phyloP scores from a whole-genome alignment of 1,140 invertebrate species.

The Palaemon carinicauda region DNA sequence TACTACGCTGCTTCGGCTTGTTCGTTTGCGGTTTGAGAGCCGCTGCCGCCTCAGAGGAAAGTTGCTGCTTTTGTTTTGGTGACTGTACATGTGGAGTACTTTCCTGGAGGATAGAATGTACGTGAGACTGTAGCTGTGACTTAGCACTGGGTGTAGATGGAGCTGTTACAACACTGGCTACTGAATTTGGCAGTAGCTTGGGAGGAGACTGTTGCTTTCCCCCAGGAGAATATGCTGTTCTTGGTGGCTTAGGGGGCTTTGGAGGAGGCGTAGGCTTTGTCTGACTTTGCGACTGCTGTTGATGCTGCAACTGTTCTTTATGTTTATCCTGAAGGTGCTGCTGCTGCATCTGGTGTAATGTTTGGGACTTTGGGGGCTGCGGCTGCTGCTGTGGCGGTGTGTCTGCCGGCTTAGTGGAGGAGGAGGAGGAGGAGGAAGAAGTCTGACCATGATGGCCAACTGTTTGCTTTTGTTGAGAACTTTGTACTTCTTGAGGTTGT shows the following conservation, averaged over 20 bases:
- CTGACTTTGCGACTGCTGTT: not conserved
- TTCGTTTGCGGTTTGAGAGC: slow-evolving; percentile 32
- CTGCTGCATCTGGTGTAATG: not conserved
- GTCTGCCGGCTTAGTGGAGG: not conserved
- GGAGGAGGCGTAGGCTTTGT: slow-evolving; percentile 36
- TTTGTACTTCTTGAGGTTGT: slow-evolving; percentile 36
- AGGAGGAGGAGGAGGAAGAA: not conserved
- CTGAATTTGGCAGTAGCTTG: not conserved
- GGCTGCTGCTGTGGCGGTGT: not conserved
- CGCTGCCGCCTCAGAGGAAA: not conserved
- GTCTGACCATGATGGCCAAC: not conserved
- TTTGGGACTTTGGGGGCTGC: not conserved
- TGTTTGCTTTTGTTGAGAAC: not conserved
- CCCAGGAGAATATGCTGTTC: not conserved
- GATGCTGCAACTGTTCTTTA: not conserved
- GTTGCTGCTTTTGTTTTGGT: slow-evolving; percentile 9
- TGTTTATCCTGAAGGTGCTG: too few species aligned
- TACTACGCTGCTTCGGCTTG: slow-evolving; percentile 45
- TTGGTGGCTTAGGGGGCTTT: slow-evolving; percentile 33
- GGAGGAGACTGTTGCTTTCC: not conserved
- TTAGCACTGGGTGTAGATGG: not conserved
- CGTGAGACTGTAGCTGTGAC: not conserved
- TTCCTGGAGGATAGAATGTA: not conserved
- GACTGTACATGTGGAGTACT: slow-evolving; percentile 6
- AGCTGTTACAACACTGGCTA: not conserved